Conservation (phyloP, 2,888 invertebrate genomes). For the Neocrepidodera transversa region DNA sequence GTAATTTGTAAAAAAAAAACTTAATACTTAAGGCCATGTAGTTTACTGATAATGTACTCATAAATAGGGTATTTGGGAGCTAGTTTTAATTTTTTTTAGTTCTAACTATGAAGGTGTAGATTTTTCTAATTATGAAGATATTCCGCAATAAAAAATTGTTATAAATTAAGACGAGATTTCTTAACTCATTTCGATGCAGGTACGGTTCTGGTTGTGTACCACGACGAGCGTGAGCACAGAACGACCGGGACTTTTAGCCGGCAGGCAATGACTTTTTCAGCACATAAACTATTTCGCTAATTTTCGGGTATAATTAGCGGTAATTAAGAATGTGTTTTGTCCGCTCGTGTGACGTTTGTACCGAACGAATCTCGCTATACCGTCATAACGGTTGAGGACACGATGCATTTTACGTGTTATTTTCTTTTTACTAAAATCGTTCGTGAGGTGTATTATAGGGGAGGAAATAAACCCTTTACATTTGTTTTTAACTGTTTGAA, state of each 20-base stretch:
- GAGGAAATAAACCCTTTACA: constrained; percentile 14
- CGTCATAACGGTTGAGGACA: constrained; percentile 17
- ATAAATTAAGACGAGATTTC: too few relatives aligned
- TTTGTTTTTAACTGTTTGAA: background rate
- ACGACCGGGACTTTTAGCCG: constrained; percentile 3
- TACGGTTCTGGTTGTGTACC: constrained; percentile 3
- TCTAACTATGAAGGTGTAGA: too few relatives aligned
- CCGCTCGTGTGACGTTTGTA: constrained; percentile 22
- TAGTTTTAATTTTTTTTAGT: too few relatives aligned
- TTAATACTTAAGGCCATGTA: too few relatives aligned
- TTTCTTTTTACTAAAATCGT: constrained; percentile 2
- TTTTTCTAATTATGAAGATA: too few relatives aligned
- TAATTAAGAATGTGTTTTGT: constrained; percentile 24
- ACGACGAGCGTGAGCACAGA: background rate
- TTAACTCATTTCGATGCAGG: background rate
- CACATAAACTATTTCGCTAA: constrained; percentile 22
- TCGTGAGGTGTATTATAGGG: constrained; percentile 9
- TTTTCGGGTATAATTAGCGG: constrained; percentile 28
- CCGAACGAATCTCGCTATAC: constrained; percentile 5
- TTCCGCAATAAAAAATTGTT: too few relatives aligned
- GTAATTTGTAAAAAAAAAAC: too few relatives aligned
- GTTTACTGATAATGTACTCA: too few relatives aligned
- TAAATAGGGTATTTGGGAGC: too few relatives aligned
- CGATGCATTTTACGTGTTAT: constrained; percentile 2
- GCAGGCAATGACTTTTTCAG: constrained; percentile 18